Percentiles rank a stretch among this genome's conserved stretches.
phyloP scores from a whole-genome alignment of 30 jellyfish, hydroid and myxozoan genomes.

The Turritopsis rubra region DNA sequence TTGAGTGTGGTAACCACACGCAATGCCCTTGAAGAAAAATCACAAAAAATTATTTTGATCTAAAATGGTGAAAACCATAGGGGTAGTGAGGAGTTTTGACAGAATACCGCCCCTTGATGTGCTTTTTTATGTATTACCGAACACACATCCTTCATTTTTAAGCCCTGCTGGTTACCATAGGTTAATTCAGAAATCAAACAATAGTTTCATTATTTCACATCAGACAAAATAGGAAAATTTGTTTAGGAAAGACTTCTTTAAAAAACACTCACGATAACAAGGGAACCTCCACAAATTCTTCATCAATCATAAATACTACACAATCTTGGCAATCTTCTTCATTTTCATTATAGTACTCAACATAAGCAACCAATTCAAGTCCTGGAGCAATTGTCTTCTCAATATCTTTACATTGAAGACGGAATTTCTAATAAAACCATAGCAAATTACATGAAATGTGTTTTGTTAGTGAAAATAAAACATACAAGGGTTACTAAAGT shows the following conservation, averaged over 20 bases:
- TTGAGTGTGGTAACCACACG: no score
- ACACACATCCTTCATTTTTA: no score
- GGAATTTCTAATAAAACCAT: conserved; percentile 45
- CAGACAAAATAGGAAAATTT: neutral
- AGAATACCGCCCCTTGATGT: no score
- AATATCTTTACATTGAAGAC: conserved; percentile 42
- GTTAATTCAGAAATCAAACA: neutral
- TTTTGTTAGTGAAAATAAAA: neutral
- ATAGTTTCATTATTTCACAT: neutral
- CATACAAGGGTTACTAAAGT: neutral
- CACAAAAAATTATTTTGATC: no score
- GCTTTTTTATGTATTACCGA: no score
- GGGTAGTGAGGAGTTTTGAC: no score
- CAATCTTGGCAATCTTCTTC: conserved; percentile 53
- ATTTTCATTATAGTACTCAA: conserved; percentile 54
- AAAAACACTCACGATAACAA: conserved; percentile 67
- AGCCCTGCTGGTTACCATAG: no score
- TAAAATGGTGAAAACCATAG: neutral
- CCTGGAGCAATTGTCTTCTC: conserved; percentile 81
- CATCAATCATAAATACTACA: conserved; percentile 59
- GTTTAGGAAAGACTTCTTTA: neutral
- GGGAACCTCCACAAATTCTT: conserved; percentile 53
- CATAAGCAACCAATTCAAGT: conserved; percentile 49
- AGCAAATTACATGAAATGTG: neutral
- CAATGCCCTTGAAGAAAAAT: no score